Conservation (phyloP, 2,888 invertebrate genomes). For the Phania funesta region DNA sequence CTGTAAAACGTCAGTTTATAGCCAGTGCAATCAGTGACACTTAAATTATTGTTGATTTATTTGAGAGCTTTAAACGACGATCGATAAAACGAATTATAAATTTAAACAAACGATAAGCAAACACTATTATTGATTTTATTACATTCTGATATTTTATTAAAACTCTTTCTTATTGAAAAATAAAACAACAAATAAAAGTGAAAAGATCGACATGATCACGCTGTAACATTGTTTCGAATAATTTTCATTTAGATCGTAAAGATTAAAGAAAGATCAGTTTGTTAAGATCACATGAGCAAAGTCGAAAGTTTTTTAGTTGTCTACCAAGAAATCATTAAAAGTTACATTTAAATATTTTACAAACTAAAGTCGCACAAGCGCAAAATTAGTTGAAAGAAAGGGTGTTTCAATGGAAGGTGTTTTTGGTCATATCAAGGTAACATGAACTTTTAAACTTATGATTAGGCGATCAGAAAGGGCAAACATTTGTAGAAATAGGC, state of each 20-base stretch:
- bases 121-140: background rate
- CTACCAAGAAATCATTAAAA: background rate
- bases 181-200: background rate
- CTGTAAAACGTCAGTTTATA: slow-evolving; percentile 45
- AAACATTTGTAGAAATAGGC: too few relatives aligned
- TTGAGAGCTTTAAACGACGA: slow-evolving; percentile 73
- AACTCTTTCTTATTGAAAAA: background rate
- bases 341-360: background rate
- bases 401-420: too few relatives aligned
- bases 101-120: slow-evolving; percentile 60
- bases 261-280: background rate
- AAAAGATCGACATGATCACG: background rate
- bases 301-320: background rate
- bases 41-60: slow-evolving; percentile 75
- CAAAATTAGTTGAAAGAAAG: background rate
- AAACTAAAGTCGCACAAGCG: background rate
- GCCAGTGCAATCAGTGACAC: slow-evolving; percentile 72
- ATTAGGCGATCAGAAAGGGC: too few relatives aligned
- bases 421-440: too few relatives aligned
- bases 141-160: slow-evolving; percentile 1
- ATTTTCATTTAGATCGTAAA: slow-evolving; percentile 1
- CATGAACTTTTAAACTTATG: too few relatives aligned
- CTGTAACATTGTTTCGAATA: background rate
- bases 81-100: slow-evolving; percentile 76
- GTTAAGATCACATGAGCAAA: background rate